Evolutionary conservation across 2,888 invertebrate species (phyloP).

Genomic region (Cephus nigrinus): DNA sequence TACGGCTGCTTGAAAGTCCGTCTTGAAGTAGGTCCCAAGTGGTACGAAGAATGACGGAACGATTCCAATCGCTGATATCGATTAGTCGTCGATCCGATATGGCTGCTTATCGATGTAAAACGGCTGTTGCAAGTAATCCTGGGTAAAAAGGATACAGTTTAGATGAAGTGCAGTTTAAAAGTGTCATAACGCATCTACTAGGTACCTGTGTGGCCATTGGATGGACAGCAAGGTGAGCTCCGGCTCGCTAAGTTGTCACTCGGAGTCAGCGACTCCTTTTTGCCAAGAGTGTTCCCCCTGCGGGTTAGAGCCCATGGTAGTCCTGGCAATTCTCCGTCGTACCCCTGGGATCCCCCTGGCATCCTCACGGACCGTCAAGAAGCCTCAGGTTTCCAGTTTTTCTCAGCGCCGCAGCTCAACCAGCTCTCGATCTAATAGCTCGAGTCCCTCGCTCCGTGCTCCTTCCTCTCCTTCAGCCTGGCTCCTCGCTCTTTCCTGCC

Average conservation of each 20-base stretch:
- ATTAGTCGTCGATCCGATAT: background rate
- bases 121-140: background rate
- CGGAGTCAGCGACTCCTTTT: slow-evolving; percentile 61
- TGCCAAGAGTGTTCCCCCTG: slow-evolving; percentile 30
- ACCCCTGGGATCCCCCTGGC: slow-evolving; percentile 35
- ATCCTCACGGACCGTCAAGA: slow-evolving; percentile 50
- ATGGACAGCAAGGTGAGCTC: slow-evolving; percentile 56
- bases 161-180: background rate
- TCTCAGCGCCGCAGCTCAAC: slow-evolving; percentile 49
- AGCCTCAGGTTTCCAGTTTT: slow-evolving; percentile 60
- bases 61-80: background rate
- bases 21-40: background rate
- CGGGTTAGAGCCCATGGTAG: slow-evolving; percentile 20
- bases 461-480: slow-evolving; percentile 25
- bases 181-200: background rate
- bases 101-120: background rate
- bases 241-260: slow-evolving; percentile 64
- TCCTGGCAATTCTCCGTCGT: slow-evolving; percentile 17
- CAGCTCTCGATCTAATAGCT: slow-evolving; percentile 60
- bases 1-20: background rate
- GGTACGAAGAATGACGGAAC: background rate
- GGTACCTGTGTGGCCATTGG: slow-evolving; percentile 38
- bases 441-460: slow-evolving; percentile 15
- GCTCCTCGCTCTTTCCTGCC: slow-evolving; percentile 28
- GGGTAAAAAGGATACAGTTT: background rate